Conservation (phyloP, 2,888 invertebrate genomes). For the Rhodophaea formosa region DNA sequence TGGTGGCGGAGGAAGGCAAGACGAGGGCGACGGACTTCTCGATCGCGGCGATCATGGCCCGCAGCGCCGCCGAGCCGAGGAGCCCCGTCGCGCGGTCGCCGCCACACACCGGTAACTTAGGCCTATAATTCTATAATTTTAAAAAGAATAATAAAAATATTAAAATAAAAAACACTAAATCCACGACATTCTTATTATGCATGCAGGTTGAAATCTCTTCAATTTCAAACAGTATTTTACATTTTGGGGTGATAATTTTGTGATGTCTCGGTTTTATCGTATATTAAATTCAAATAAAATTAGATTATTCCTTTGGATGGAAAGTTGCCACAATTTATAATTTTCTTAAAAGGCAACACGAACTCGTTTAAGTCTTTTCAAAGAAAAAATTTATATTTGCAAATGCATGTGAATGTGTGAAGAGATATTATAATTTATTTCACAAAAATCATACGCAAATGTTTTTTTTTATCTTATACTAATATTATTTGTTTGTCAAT, state of each 20-base stretch:
- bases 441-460: no score
- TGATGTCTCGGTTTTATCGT: background rate
- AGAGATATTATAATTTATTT: no score
- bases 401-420: no score
- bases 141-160: background rate
- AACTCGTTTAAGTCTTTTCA: slow-evolving; percentile 1
- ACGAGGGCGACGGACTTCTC: slow-evolving; percentile 94
- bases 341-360: no score
- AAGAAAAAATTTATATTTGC: background rate
- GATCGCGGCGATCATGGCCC: slow-evolving; percentile 96
- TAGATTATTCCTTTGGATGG: no score
- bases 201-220: background rate
- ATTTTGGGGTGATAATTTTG: background rate
- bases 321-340: no score
- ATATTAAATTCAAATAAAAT: no score
- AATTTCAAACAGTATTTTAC: background rate
- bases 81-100: slow-evolving; percentile 71
- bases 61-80: slow-evolving; percentile 73
- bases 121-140: slow-evolving; percentile 39
- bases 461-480: no score
- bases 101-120: slow-evolving; percentile 67
- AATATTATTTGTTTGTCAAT: no score
- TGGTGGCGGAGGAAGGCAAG: slow-evolving; percentile 75
- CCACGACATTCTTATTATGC: no score
- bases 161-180: background rate